A percentile compares a stretch with the other conserved stretches of the same genome.
Evolutionary conservation across 2,797 vertebrate genomes (phyloP).

Genomic region (Simalia tracyae): DNA sequence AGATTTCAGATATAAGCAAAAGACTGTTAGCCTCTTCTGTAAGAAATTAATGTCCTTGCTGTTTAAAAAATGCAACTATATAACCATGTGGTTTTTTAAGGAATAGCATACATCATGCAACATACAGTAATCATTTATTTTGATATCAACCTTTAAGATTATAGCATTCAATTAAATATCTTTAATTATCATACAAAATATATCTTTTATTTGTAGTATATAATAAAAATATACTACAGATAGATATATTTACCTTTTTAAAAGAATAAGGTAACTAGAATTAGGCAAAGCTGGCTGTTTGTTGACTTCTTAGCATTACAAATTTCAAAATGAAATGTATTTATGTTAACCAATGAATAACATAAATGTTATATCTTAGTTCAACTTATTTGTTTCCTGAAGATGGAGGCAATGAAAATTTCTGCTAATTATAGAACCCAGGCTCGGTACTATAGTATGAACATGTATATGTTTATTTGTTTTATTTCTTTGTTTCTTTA

Average conservation of each 20-base stretch:
- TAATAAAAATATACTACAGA: neutral
- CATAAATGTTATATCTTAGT: neutral
- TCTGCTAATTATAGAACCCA: neutral
- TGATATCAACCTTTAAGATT: neutral
- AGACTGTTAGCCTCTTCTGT: neutral
- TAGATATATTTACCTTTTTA: neutral
- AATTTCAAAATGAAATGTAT: neutral
- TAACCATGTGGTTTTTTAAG: neutral
- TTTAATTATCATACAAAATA: neutral
- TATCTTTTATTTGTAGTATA: neutral
- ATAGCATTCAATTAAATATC: neutral
- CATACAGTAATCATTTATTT: neutral
- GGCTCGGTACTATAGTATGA: neutral
- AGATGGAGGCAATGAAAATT: conserved; percentile 8
- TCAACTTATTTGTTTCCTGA: neutral
- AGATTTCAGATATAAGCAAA: neutral
- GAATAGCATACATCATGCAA: neutral
- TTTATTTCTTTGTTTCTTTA: too few relatives aligned
- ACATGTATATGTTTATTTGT: too few relatives aligned
- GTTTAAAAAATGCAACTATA: neutral
- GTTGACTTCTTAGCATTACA: neutral
- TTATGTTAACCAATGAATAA: too few relatives aligned
- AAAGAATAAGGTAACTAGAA: neutral
- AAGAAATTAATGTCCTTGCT: neutral
- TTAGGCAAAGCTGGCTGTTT: neutral